phyloP scores from a whole-genome alignment of 2,888 invertebrate genomes.

The Stenodema calcarata region DNA sequence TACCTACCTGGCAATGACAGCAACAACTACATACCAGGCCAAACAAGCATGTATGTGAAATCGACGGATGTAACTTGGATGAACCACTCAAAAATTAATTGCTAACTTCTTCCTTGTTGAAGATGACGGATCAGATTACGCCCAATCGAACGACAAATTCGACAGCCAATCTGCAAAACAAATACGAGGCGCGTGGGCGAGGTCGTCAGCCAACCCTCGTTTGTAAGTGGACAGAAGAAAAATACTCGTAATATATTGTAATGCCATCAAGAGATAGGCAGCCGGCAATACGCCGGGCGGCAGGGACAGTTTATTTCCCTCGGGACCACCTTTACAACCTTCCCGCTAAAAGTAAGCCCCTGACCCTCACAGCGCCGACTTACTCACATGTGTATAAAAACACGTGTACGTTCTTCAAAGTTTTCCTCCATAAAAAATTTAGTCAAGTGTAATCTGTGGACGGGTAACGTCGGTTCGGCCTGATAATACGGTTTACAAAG shows the following conservation, averaged over 20 bases:
- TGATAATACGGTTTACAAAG: no score
- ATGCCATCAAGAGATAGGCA: conserved; percentile 4
- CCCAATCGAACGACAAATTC: not conserved
- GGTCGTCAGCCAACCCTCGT: not conserved
- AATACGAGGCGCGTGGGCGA: not conserved
- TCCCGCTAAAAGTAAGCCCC: conserved; percentile 21
- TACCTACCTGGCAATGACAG: no score
- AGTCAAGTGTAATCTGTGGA: no score
- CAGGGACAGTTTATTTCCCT: conserved; percentile 38
- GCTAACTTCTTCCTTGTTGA: not conserved
- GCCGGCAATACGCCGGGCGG: conserved; percentile 15
- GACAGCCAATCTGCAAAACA: not conserved
- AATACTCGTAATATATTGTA: conserved; percentile 1
- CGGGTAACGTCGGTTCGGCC: no score
- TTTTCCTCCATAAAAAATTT: not conserved
- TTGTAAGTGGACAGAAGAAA: not conserved
- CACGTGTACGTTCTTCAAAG: not conserved
- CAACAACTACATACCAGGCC: no score
- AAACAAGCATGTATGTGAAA: no score
- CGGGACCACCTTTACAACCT: conserved; percentile 30
- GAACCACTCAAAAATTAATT: no score
- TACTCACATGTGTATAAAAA: not conserved
- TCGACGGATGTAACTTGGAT: no score
- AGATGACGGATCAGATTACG: not conserved
- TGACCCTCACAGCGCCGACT: not conserved